phyloP scores from a whole-genome alignment of 64 coral and sea anemone genomes.

The Montipora efflorescens region DNA sequence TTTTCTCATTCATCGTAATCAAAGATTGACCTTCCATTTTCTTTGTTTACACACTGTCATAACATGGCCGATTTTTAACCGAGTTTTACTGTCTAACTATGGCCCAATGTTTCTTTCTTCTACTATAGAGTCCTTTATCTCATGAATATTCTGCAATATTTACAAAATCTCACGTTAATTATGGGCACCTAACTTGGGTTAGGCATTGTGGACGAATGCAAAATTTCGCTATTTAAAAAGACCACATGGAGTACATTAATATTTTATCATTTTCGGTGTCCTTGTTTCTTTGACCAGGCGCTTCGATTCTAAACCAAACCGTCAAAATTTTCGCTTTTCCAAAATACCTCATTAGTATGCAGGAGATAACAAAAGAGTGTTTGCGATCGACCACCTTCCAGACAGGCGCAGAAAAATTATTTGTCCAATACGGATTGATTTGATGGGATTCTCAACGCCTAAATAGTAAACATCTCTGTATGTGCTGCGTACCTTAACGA shows the following conservation, averaged over 20 bases:
- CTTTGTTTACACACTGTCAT: conserved; percentile 51
- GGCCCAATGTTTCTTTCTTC: background rate
- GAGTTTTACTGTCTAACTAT: background rate
- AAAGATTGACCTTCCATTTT: conserved; percentile 26
- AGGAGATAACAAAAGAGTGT: conserved; percentile 59
- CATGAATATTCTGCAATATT: conserved; percentile 94
- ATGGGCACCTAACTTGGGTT: background rate
- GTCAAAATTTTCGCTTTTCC: conserved; percentile 57
- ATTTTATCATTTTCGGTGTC: background rate
- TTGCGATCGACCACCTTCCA: conserved; percentile 17
- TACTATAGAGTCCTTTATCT: conserved; percentile 1
- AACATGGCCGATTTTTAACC: background rate
- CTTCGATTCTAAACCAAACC: conserved; percentile 14
- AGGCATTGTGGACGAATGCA: background rate
- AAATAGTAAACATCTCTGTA: too few species aligned
- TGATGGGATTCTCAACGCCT: background rate
- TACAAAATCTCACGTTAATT: conserved; percentile 87
- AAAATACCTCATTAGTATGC: conserved; percentile 78
- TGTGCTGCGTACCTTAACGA: too few species aligned
- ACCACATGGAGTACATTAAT: conserved; percentile 21
- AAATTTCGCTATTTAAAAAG: conserved; percentile 12
- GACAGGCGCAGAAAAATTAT: background rate
- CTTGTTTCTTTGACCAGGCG: background rate
- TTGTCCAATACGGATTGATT: background rate
- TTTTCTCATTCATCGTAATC: conserved; percentile 25